Evolutionary conservation across 2,113 vertebrate species (phyloP), one percentile per base, ranked within the genome.

Genomic region (Isurus oxyrinchus): DNA sequence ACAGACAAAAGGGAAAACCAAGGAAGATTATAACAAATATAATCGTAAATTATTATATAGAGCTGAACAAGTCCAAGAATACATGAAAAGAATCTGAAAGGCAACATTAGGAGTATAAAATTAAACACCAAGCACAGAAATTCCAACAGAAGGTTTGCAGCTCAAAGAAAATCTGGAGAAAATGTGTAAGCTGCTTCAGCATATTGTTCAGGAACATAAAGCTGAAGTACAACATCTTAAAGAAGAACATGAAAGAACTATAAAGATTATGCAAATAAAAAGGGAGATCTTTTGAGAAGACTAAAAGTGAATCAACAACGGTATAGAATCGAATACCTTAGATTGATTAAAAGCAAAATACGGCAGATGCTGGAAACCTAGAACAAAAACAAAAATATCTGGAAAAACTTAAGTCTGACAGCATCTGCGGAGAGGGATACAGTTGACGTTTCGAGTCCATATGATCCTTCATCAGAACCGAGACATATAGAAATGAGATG

Each of bases 101-200:
- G 67, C 66, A 72, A 72, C 94, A 95, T 31, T 8, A 95, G 10
- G 66, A 95, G 72, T 53, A 72, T 31, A 95, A 95, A 67, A 31
- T 49, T 31, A 44, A 76, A 53, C 98, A 98, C 67, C 97, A 97
- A 79, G 96, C 98, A 96, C 97, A 97, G 96, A 98, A 97, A 96
- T 98, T 98, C 96, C 98, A 98, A 97, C 97, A 97, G 97, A 98
- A 98, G 96, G 98, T 97, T 98, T 98, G 96, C 98, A 98, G 84
- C 98, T 99, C 76, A 98, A 98, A 97, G 98, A 97, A 97, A 98
- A 98, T 96, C 97, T 99, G 53, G 98, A 99, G 96, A 98, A 98
- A 97, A 98, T 98, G 96, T 98, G 97, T 96, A 97, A 97, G 87
- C 98, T 98, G 93, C 98, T 99, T 96, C 98, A 99, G 97, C 98